These are phyloP conservation scores for Tortricodes alternella DNA, from an alignment of 2,888 invertebrate genomes.

Conservation along the genomic window DNA sequence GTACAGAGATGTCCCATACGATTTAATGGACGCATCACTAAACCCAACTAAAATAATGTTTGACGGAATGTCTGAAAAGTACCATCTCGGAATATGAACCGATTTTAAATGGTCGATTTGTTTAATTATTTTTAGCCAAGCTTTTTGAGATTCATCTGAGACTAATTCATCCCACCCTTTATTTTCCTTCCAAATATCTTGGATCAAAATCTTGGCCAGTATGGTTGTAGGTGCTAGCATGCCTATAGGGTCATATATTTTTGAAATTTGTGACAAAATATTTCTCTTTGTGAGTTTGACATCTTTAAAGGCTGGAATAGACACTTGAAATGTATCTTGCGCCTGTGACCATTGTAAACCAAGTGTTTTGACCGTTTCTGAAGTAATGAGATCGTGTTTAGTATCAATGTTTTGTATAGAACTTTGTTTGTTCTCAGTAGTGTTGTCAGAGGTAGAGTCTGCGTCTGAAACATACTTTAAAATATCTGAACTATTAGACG, in stretches of 20 bases:
- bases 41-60: slow-evolving; percentile 17
- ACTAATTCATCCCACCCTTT: slow-evolving; percentile 4
- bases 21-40: slow-evolving; percentile 14
- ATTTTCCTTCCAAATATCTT: slow-evolving; percentile 3
- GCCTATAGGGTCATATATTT: slow-evolving; percentile 1
- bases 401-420: not conserved
- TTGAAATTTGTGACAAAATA: not conserved
- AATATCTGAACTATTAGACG: not conserved
- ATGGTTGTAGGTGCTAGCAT: not conserved
- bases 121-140: not conserved
- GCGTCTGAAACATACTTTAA: not conserved
- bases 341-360: not conserved
- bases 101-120: not conserved
- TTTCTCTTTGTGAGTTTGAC: not conserved
- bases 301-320: not conserved
- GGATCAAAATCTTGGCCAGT: slow-evolving; percentile 1
- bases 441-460: no score
- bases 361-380: not conserved
- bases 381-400: not conserved
- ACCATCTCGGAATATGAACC: slow-evolving; percentile 18
- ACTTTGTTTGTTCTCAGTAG: no score
- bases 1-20: slow-evolving; percentile 23
- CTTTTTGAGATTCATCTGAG: not conserved
- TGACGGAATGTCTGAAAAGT: slow-evolving; percentile 19
- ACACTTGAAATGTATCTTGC: not conserved